Evolutionary conservation across 1,140 invertebrate genomes (phyloP).

Genomic region (Aricia agestis): DNA sequence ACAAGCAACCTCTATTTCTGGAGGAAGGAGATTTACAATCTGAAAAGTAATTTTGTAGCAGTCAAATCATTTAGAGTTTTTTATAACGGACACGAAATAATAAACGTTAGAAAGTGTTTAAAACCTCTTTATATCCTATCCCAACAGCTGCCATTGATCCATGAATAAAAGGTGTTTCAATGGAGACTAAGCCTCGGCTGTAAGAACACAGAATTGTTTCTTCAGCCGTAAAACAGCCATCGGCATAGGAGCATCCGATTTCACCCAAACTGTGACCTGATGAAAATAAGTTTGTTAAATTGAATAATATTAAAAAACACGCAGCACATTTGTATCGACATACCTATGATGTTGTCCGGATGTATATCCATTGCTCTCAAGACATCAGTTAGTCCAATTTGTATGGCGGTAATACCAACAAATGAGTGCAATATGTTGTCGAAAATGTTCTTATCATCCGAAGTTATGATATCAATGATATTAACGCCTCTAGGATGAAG

Average conservation of each 20-base stretch:
- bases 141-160: constrained; percentile 88
- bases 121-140: constrained; percentile 69
- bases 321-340: background rate
- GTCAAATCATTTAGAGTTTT: too few species aligned
- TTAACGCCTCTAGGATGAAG: constrained; percentile 82
- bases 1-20: too few species aligned
- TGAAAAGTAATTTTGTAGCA: too few species aligned
- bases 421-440: constrained; percentile 87
- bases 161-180: constrained; percentile 80
- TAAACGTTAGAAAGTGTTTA: background rate
- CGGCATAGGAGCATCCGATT: constrained; percentile 89
- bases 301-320: too few species aligned
- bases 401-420: constrained; percentile 87
- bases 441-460: constrained; percentile 79
- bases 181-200: constrained; percentile 85
- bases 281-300: background rate
- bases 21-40: too few species aligned
- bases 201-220: constrained; percentile 88
- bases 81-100: too few species aligned
- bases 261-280: constrained; percentile 85
- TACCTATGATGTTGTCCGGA: constrained; percentile 84
- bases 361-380: constrained; percentile 79
- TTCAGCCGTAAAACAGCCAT: constrained; percentile 87
- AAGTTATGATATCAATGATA: constrained; percentile 83
- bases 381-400: constrained; percentile 86